Percentiles rank a stretch among this genome's conserved stretches.
These are phyloP conservation scores for Philaenus spumarius DNA, from an alignment of 1,140 invertebrate genomes.

Conservation along the genomic window DNA sequence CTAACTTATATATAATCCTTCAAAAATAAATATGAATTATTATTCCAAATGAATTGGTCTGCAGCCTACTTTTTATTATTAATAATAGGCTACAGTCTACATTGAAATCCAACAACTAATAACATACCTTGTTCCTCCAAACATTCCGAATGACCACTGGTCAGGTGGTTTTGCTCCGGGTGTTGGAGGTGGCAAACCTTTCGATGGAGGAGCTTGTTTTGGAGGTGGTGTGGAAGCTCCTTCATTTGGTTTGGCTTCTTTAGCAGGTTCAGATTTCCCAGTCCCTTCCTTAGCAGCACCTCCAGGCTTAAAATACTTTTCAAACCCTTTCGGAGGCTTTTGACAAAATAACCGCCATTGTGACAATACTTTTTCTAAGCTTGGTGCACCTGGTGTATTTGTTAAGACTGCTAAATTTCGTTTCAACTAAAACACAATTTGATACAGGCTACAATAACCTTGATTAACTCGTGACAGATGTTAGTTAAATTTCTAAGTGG, in stretches of 20 bases:
- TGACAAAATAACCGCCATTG: conserved; percentile 54
- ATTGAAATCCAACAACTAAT: no score
- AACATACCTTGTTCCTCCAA: conserved; percentile 26
- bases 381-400: conserved; percentile 27
- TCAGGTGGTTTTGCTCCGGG: conserved; percentile 1
- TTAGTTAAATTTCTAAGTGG: no score
- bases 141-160: conserved; percentile 28
- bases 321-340: conserved; percentile 83
- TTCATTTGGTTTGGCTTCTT: conserved; percentile 6
- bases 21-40: no score
- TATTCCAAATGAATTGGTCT: not conserved
- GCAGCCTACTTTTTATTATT: no score
- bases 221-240: not conserved
- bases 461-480: no score
- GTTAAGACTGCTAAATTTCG: conserved; percentile 27
- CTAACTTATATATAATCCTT: no score
- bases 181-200: not conserved
- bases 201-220: conserved; percentile 1
- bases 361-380: conserved; percentile 41
- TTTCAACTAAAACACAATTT: conserved; percentile 31
- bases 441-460: no score
- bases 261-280: conserved; percentile 28
- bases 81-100: no score
- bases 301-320: conserved; percentile 76
- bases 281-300: conserved; percentile 36